phyloP scores from a whole-genome alignment of 2,888 invertebrate genomes.

The Aphelenchoides bicaudatus region DNA sequence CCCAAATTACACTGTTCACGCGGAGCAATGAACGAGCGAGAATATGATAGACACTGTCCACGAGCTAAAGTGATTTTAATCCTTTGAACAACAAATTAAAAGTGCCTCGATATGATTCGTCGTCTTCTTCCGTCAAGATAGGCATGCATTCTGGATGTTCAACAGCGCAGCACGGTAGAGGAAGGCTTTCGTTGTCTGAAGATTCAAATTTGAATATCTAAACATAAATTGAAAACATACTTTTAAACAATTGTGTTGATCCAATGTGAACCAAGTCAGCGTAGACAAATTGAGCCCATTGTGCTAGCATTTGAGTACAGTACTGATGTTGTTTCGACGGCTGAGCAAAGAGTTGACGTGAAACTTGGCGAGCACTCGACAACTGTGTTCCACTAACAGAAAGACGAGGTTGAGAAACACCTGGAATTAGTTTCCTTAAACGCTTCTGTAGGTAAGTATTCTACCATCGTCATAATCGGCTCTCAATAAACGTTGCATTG shows the following conservation, averaged over 20 bases:
- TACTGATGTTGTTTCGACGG: constrained; percentile 30
- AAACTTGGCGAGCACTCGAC: constrained; percentile 36
- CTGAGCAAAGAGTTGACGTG: constrained; percentile 28
- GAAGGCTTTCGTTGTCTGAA: constrained; percentile 69
- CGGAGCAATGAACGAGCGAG: constrained; percentile 48
- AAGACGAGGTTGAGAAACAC: constrained; percentile 32
- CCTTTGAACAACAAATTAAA: too few relatives aligned
- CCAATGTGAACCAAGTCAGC: constrained; percentile 66
- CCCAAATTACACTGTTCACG: constrained; percentile 53
- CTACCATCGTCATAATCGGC: constrained; percentile 58
- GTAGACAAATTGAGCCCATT: constrained; percentile 59
- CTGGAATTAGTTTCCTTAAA: not conserved
- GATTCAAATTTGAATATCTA: too few relatives aligned
- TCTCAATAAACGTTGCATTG: constrained; percentile 47
- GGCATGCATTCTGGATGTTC: constrained; percentile 79
- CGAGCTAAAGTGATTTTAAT: constrained; percentile 28
- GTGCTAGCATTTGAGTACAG: constrained; percentile 72
- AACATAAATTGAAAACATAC: too few relatives aligned
- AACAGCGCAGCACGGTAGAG: constrained; percentile 73
- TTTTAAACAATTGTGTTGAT: constrained; percentile 67
- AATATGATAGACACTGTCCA: constrained; percentile 49
- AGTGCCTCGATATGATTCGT: constrained; percentile 63
- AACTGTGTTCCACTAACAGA: constrained; percentile 31
- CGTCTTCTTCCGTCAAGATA: constrained; percentile 72
- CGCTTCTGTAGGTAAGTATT: not conserved